Base-by-base conservation (phyloP, 2,888 invertebrate species). In the Elysia crispata region DNA sequence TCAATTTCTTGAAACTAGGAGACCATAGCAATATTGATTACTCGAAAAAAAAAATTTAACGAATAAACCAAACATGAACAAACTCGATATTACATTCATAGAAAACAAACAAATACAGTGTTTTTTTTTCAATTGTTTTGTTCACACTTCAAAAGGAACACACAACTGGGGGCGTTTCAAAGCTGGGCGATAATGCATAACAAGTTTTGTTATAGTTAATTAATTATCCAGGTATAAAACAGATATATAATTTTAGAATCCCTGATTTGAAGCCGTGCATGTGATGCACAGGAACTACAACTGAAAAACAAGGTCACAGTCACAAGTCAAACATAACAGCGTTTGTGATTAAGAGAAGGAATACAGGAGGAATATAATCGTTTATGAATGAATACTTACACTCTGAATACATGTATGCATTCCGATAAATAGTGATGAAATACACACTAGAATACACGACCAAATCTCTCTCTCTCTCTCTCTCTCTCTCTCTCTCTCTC, bases 401-500 rank as follows among this genome's bases (percentile, higher is more conserved):
- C 41, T 41, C 41, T 41, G 41, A 41, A 41, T 41, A 41, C 41
- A 41, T 41, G 41, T 41, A 41, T 41, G 41, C 41, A 41, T 41
- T 41, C 11, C 41, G 3, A 41, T 41, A 41, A 41, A 41, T 41
- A 41, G 41, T 41, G 41, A 41, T 41, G 41, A 41, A n/a, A 41
- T 41, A 41, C 41, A 41, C 5, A 6, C 13, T 30, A 15, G 18
- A n/a, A n/a, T n/a, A n/a, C n/a, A n/a, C n/a, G n/a, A n/a, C n/a
- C n/a, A n/a, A 18, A 1, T 30, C 30, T 57, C 30, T 31, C 73
- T 57, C 73, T 57, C 73, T 74, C 73, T 74, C 73, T 78, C 78
- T 78, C 72, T 78, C 72, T 78, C 72, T 78, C 72, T 78, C 72
- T 78, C 60, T 78, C 72, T 78, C 70, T 78, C 72, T 72, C 33